Evolutionary conservation across 2,113 vertebrate genomes (phyloP).

Genomic region (Numenius arquata): DNA sequence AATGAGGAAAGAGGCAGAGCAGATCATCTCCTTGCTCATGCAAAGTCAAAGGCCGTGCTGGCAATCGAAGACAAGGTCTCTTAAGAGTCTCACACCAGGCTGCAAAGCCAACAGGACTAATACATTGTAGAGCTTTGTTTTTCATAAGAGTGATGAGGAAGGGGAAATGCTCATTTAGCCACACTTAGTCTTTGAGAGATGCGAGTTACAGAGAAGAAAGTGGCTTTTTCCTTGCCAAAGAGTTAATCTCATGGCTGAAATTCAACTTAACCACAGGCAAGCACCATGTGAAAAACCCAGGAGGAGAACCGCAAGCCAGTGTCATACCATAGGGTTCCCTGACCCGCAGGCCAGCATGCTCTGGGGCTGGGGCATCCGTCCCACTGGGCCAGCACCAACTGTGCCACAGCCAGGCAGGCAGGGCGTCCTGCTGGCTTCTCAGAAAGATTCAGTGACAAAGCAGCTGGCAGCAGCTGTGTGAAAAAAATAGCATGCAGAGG

Average conservation of each 20-base stretch:
- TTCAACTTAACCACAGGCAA: neutral
- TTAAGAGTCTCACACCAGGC: too few relatives aligned
- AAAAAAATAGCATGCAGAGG: rapidly evolving
- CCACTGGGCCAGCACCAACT: rapidly evolving
- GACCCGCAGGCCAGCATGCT: rapidly evolving
- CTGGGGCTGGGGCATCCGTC: neutral
- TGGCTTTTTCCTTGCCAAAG: neutral
- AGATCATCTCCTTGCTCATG: neutral
- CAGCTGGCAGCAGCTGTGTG: neutral
- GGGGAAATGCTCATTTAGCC: neutral
- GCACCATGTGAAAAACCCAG: neutral
- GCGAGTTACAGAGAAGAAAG: neutral
- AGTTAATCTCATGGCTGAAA: neutral
- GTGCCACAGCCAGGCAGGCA: neutral
- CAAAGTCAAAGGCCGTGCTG: neutral
- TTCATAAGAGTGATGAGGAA: neutral
- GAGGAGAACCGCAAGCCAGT: neutral
- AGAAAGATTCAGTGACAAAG: neutral
- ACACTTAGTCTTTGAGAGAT: neutral
- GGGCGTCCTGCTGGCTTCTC: neutral
- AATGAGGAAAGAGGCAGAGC: neutral
- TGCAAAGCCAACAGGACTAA: neutral
- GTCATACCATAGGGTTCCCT: neutral
- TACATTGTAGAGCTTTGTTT: neutral
- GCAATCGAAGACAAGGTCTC: neutral